Base-by-base conservation (phyloP, 1,140 invertebrate species). In the Drosophila pachea region DNA sequence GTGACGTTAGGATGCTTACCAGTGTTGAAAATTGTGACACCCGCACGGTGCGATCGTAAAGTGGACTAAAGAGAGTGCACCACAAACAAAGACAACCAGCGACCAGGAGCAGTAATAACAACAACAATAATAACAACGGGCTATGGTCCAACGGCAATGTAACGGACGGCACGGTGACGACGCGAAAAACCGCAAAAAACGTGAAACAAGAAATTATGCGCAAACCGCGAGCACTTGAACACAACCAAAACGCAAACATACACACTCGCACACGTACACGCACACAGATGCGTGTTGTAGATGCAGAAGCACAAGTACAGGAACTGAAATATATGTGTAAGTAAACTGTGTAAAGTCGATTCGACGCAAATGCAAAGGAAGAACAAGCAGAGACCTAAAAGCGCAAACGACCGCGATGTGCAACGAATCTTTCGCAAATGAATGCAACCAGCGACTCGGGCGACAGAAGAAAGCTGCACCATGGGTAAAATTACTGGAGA, bases 371-470 rank as follows among this genome's bases (percentile, higher is more conserved):
- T 56, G 47, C 29, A 64, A 47, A 22, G 49, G 58, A 70, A 66
- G 67, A 65, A 64, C 61, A 70, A 66, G 58, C 67, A 60, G 49
- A 63, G 58, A 31, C 54, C 38, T 35, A 66, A 67, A 59, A 61
- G 55, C 56, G 60, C 68, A 71, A 63, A 43, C 60, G 66, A 69
- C 81, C 81, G 81, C 74, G 68, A 74, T 62, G 74, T 81, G 76
- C 77, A 86, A 86, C 79, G 76, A 68, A 52, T 73, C 81, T 77
- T 84, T 79, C 49, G 70, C 74, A 74, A 86, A 86, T 86, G 82
- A 86, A 66, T 84, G 81, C 81, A 82, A 52, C 56, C 76, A 73
- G 56, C 74, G 68, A 50, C 45, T 58, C 43, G 55, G 62, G 62
- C 73, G 58, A 76, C 76, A 76, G 76, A 84, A 83, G 78, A 83